These are phyloP conservation scores for Nezara viridula DNA, from an alignment of 2,888 invertebrate species.

Conservation along the genomic window DNA sequence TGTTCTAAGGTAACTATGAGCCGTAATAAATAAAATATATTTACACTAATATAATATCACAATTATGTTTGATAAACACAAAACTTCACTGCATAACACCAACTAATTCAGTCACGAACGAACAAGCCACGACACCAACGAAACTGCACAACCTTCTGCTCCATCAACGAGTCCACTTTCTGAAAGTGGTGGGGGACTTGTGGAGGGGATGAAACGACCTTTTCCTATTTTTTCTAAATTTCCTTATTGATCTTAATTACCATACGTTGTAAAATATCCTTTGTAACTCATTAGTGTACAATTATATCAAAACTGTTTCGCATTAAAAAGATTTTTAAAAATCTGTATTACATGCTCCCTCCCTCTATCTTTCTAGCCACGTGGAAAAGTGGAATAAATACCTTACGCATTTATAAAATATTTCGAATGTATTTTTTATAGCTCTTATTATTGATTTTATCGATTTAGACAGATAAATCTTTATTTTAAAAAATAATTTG, in stretches of 20 bases:
- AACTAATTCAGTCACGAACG: background rate
- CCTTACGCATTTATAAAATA: too few relatives aligned
- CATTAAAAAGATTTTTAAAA: background rate
- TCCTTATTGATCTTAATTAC: background rate
- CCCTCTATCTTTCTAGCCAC: background rate
- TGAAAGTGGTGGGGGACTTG: background rate
- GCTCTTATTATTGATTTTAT: background rate
- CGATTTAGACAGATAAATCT: background rate
- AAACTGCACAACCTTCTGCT: background rate
- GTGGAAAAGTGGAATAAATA: too few relatives aligned
- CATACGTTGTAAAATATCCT: background rate
- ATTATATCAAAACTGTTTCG: background rate
- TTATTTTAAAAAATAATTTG: background rate
- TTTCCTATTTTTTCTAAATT: background rate
- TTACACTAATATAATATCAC: background rate
- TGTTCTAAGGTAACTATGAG: background rate
- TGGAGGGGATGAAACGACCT: constrained; percentile 26
- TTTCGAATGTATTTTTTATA: background rate
- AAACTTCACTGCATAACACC: background rate
- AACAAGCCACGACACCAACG: background rate
- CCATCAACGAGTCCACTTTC: background rate
- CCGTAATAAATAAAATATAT: constrained; percentile 26
- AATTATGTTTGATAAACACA: background rate
- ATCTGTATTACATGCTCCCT: background rate
- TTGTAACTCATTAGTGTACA: background rate